A percentile compares a stretch with the other conserved stretches of the same genome.
phyloP scores from a whole-genome alignment of 2,797 vertebrate species.

The Phrynocephalus guinanensis region DNA sequence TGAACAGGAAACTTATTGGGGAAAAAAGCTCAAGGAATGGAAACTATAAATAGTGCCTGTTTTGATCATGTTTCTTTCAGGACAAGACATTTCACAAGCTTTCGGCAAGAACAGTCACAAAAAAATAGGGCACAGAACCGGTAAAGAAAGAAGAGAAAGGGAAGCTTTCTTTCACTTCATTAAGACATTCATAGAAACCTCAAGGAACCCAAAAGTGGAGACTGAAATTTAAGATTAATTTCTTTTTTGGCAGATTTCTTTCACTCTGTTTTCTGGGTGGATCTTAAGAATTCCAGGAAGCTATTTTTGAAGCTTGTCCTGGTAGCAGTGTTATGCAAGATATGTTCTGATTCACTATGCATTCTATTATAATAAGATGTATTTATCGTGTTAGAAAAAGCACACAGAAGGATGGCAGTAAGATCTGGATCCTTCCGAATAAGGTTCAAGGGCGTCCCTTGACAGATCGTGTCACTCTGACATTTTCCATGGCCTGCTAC shows the following conservation, averaged over 20 bases:
- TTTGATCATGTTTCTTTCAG: conserved; percentile 63
- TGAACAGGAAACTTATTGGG: conserved; percentile 77
- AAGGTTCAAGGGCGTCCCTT: background rate
- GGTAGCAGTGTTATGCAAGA: conserved; percentile 24
- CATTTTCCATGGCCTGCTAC: background rate
- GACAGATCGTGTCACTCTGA: background rate
- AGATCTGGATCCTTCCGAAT: conserved; percentile 2
- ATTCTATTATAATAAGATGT: background rate
- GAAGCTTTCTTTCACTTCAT: conserved; percentile 3
- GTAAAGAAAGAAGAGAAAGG: conserved; percentile 19
- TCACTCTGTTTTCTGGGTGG: background rate
- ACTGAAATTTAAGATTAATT: conserved; percentile 22
- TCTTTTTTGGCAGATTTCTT: background rate
- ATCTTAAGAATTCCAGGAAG: conserved; percentile 31
- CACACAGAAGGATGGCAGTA: background rate
- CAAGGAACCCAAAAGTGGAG: background rate
- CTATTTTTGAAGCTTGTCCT: conserved; percentile 16
- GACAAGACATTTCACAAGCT: conserved; percentile 62
- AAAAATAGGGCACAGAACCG: conserved; percentile 9
- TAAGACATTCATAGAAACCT: conserved; percentile 18
- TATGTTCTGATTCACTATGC: conserved; percentile 25
- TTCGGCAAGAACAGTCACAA: conserved; percentile 42
- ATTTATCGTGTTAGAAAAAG: background rate
- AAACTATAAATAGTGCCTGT: conserved; percentile 77
- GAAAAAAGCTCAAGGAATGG: conserved; percentile 66